These are phyloP conservation scores for Syrphus vitripennis DNA, from an alignment of 2,888 invertebrate genomes.

Conservation along the genomic window DNA sequence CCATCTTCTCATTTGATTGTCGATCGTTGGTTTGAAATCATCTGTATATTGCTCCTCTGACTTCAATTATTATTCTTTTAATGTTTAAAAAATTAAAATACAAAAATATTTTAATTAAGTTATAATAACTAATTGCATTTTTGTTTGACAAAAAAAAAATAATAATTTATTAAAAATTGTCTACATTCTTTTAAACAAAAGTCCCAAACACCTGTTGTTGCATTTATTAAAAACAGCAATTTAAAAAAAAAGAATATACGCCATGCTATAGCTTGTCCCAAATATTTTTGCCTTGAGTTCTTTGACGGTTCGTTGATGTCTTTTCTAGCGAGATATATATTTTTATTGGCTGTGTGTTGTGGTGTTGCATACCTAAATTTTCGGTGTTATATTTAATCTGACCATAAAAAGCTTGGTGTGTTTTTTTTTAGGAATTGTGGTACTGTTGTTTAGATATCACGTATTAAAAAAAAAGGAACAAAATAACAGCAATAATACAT, in stretches of 20 bases:
- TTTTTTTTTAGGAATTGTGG: slow-evolving; percentile 47
- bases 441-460: slow-evolving; percentile 56
- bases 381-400: slow-evolving; percentile 36
- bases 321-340: slow-evolving; percentile 31
- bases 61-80: not conserved
- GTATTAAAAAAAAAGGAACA: not conserved
- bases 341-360: slow-evolving; percentile 2
- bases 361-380: slow-evolving; percentile 19
- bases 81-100: not conserved
- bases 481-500: not conserved
- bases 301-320: slow-evolving; percentile 26
- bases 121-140: slow-evolving; percentile 33
- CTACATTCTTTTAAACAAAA: not conserved
- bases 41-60: not conserved
- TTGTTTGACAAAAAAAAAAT: not conserved
- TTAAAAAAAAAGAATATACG: too few relatives aligned
- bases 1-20: slow-evolving; percentile 64
- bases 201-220: slow-evolving; percentile 49
- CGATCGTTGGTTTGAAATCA: slow-evolving; percentile 62
- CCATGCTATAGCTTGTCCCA: not conserved
- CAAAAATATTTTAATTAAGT: slow-evolving; percentile 31
- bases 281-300: slow-evolving; percentile 34
- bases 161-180: not conserved
- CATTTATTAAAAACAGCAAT: slow-evolving; percentile 28
- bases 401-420: slow-evolving; percentile 64